phyloP scores from a whole-genome alignment of 2,797 vertebrate genomes.

The Anguilla anguilla region DNA sequence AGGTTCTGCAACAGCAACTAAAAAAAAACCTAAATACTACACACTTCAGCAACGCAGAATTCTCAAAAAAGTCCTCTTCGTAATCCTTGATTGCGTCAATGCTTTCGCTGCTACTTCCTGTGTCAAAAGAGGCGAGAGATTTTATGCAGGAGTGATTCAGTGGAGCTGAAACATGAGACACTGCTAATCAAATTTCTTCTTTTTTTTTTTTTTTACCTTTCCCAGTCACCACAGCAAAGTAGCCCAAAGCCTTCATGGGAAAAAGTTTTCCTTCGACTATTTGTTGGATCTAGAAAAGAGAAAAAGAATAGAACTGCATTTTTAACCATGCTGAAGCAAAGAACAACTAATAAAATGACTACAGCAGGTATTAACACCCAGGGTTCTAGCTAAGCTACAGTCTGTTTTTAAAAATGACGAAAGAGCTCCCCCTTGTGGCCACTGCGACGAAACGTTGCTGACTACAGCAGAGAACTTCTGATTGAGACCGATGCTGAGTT shows the following conservation, averaged over 20 bases:
- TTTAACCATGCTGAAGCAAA: background rate
- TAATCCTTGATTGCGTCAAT: conserved; percentile 98
- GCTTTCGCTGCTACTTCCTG: conserved; percentile 91
- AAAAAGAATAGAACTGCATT: conserved; percentile 34
- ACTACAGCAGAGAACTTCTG: background rate
- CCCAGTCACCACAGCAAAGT: conserved; percentile 98
- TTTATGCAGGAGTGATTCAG: background rate
- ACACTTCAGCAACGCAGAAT: conserved; percentile 88
- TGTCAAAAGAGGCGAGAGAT: conserved; percentile 22
- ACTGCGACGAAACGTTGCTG: background rate
- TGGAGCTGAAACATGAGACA: background rate
- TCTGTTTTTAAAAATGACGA: background rate
- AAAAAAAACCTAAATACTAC: conserved; percentile 48
- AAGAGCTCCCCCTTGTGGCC: conserved; percentile 45
- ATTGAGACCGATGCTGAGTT: background rate
- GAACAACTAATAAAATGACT: conserved; percentile 28
- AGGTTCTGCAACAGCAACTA: background rate
- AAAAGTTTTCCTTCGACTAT: conserved; percentile 98
- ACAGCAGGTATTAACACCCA: background rate
- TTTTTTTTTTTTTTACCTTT: conserved; percentile 78
- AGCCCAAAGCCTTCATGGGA: conserved; percentile 97
- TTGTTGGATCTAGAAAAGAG: conserved; percentile 88
- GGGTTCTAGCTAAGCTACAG: background rate
- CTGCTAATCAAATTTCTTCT: background rate
- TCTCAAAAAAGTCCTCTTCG: conserved; percentile 97